Base-by-base conservation (phyloP, 2,113 vertebrate genomes). In the Actinemys pallida region DNA sequence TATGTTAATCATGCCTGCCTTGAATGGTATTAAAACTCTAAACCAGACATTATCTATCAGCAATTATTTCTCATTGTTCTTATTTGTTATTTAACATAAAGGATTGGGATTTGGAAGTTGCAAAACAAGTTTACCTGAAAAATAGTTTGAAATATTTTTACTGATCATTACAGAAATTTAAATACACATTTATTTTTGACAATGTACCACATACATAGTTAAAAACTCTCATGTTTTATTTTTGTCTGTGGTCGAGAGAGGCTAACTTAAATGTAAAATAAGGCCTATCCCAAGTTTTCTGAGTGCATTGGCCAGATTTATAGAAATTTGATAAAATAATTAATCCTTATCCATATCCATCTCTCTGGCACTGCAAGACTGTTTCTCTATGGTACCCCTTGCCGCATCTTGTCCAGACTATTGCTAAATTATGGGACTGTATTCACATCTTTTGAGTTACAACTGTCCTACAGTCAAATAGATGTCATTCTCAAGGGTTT, bases 81-180 rank as follows among this genome's bases (percentile, higher is more conserved):
- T 39, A 39, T 72, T 69, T 20, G 11, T 39, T 39, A 10, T 39
- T 5, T 72, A 72, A 72, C n/a, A 19, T 69, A 20, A 19, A 69
- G 65, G 19, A 69, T 69, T 69, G 65, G n/a, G n/a, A 72, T 72
- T 72, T 39, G 65, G n/a, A 39, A 72, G 19, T 35, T 72, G n/a
- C 17, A 72, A 94, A 94, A 45, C 17, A 49, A 35, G 54, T 76
- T 24, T 19, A 90, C 59, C 57, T 93, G 90, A 92, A n/a, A n/a
- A 93, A 35, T 49, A 2, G 9, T 39, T 49, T 14, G 50, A 45
- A 90, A 72, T 81, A 86, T 57, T 19, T 25, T 10, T 92, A 50
- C n/a, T 75, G 50, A 52, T 62, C 47, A 25, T 10, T 69, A 72
- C 84, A 88, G 72, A 39, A 56, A 89, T 81, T 31, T 8, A 93